Percentiles rank a stretch among this genome's conserved stretches.
These are phyloP conservation scores for Zaprionus inermis DNA, from an alignment of 1,140 invertebrate species.

Conservation along the genomic window DNA sequence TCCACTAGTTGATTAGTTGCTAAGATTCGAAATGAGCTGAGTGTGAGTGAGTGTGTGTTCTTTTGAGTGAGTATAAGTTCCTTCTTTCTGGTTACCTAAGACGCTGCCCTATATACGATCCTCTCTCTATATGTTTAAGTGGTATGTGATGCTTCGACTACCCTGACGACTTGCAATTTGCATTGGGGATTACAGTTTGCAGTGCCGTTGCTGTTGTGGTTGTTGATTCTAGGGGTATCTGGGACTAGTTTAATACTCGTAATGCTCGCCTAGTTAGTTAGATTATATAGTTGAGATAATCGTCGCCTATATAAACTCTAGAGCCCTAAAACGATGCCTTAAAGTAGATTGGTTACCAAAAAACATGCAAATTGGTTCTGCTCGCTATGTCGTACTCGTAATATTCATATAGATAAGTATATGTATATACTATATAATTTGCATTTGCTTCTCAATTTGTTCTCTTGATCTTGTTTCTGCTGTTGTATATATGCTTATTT, in stretches of 20 bases:
- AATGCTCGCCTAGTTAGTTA: conserved; percentile 9
- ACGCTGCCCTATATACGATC: conserved; percentile 16
- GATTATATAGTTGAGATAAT: not conserved
- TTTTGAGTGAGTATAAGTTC: not conserved
- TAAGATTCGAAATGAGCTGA: conserved; percentile 75
- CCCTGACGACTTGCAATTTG: not conserved
- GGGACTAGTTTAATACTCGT: conserved; percentile 9
- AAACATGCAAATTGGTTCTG: conserved; percentile 82
- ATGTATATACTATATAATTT: conserved; percentile 62
- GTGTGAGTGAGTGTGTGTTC: not conserved
- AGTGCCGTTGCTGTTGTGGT: not conserved
- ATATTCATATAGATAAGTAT: conserved; percentile 66
- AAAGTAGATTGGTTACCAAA: conserved; percentile 69
- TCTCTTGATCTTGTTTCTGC: conserved; percentile 10
- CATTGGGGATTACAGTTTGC: conserved; percentile 1
- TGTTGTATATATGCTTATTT: conserved; percentile 78
- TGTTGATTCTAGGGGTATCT: conserved; percentile 4
- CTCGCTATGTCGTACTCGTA: conserved; percentile 65
- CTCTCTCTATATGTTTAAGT: conserved; percentile 6
- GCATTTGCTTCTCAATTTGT: conserved; percentile 4
- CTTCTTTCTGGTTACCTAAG: conserved; percentile 9
- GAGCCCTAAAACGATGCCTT: conserved; percentile 78
- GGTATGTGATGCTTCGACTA: not conserved
- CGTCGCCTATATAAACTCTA: conserved; percentile 62
- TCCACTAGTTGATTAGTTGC: conserved; percentile 78